Base-by-base conservation (phyloP, 2,888 invertebrate genomes). In the Timandra comae region DNA sequence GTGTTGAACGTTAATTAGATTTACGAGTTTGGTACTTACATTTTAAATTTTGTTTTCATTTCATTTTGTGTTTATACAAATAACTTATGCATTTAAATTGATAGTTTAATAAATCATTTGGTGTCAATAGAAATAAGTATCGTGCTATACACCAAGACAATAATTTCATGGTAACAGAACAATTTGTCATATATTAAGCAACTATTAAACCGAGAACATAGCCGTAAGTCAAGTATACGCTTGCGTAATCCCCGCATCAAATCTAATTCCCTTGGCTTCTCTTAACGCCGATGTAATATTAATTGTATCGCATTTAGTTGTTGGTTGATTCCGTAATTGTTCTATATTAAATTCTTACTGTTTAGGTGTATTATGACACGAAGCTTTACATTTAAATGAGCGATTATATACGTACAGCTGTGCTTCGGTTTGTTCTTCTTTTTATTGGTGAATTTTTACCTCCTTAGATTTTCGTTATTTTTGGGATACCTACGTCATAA, bases 221-320 rank as follows among this genome's bases (percentile, higher is more conserved):
- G 11, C 24, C 24, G 2, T 24, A 24, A 24, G 24, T 24, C 24
- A 24, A 24, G 11, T 11, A 24, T 11, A 10, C 11, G 9, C 24
- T 24, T 11, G 11, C 9, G 24, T 24, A 24, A 24, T 24, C 24
- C 24, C 24, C 11, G 24, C 24, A 24, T 24, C 24, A 24, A 24
- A 24, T 24, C 24, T 24, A 24, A 24, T 24, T 24, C 10, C 11
- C 24, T 7, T 7, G 24, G 24, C 24, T 24, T 8, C 24, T 24
- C 24, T 11, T 24, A 24, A 24, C 24, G 11, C 11, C 24, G 11
- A 24, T 24, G 11, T 24, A 24, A 24, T 24, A 24, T 24, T 24
- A 24, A 24, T 24, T 24, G 24, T 24, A 24, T 24, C 24, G 24
- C 11, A 11, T 9, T 24, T 11, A 24, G 10, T 11, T 8, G 10